Conservation (phyloP, 2,797 vertebrate genomes). For the Morus bassanus region DNA sequence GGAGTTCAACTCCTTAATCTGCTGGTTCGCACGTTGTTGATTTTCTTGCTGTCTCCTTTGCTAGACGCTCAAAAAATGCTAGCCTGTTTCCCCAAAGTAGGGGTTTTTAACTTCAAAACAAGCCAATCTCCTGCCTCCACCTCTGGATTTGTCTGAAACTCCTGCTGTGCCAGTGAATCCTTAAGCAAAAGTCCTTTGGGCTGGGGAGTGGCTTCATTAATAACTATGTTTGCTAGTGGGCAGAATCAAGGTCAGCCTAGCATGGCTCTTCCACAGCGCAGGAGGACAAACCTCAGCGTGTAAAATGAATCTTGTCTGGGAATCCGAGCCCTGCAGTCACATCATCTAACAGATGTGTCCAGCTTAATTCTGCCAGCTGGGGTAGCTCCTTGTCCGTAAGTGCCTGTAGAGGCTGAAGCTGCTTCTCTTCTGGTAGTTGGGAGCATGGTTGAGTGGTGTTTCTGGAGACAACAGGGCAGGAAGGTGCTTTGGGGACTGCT, state of each 20-base stretch:
- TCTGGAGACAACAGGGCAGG: not conserved
- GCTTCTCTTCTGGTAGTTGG: not conserved
- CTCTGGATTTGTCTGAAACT: not conserved
- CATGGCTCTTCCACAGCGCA: rapidly evolving
- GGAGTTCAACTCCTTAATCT: not conserved
- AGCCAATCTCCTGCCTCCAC: not conserved
- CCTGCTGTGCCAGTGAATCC: not conserved
- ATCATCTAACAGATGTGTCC: not conserved
- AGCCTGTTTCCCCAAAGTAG: not conserved
- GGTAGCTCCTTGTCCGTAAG: not conserved
- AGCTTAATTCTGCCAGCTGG: not conserved
- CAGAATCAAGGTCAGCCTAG: not conserved
- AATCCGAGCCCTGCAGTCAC: not conserved
- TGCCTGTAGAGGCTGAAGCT: not conserved
- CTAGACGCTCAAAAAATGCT: rapidly evolving
- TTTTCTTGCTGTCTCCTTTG: not conserved
- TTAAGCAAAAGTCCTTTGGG: not conserved
- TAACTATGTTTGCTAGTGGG: not conserved
- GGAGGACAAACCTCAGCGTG: too few species aligned
- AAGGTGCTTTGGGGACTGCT: not conserved
- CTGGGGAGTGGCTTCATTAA: not conserved
- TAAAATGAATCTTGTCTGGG: not conserved
- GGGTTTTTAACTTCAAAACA: not conserved
- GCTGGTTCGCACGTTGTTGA: not conserved
- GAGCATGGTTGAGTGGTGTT: not conserved